These are phyloP conservation scores for Scrobipalpa atriplicella DNA, from an alignment of 2,888 invertebrate genomes.

Conservation along the genomic window DNA sequence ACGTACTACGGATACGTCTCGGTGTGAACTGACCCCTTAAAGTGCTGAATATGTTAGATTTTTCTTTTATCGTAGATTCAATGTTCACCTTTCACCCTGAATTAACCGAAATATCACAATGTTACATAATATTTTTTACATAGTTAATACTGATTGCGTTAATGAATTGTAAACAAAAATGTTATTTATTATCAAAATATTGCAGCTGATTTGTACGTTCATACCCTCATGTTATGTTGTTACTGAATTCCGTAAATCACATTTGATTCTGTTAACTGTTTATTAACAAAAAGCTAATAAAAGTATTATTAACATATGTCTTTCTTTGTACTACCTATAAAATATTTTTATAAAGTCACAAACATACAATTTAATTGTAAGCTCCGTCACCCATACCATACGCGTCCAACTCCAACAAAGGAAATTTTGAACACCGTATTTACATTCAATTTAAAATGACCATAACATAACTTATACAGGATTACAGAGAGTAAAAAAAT, in stretches of 20 bases:
- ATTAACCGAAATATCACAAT: not conserved
- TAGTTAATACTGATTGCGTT: not conserved
- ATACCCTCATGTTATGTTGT: conserved; percentile 8
- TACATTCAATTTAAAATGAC: too few species aligned
- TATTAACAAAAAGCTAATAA: conserved; percentile 79
- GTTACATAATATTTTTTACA: not conserved
- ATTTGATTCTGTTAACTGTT: conserved; percentile 66
- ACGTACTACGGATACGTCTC: too few species aligned
- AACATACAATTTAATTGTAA: too few species aligned
- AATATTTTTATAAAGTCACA: too few species aligned
- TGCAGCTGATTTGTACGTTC: not conserved
- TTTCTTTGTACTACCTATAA: not conserved
- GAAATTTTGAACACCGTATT: too few species aligned
- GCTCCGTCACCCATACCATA: too few species aligned
- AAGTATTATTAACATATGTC: conserved; percentile 38
- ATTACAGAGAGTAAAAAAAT: too few species aligned
- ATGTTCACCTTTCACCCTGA: not conserved
- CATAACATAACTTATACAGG: too few species aligned
- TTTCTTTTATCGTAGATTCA: too few species aligned
- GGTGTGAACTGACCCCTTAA: too few species aligned
- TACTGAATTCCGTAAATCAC: conserved; percentile 35
- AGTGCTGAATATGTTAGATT: too few species aligned
- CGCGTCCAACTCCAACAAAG: too few species aligned
- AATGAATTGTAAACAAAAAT: not conserved
- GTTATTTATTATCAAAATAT: not conserved